Evolutionary conservation across 2,113 vertebrate species (phyloP), one percentile per base, ranked within the genome.

Genomic region (Peromyscus leucopus): DNA sequence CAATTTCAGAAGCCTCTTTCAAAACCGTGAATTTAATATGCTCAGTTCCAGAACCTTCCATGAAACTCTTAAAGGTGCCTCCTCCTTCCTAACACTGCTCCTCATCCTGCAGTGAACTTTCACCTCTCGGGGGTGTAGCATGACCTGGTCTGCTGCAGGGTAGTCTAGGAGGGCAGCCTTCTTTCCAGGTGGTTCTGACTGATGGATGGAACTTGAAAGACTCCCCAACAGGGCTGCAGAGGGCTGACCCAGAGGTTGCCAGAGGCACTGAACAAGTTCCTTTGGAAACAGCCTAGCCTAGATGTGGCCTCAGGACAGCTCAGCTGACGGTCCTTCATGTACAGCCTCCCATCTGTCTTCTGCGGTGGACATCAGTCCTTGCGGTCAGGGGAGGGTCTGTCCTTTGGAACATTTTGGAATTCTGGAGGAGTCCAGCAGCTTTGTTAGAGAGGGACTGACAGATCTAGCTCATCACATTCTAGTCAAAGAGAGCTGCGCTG

Each of bases 1-100:
- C 80, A 24, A 55, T 67, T 74, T 82, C 57, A 96, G 95, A 76
- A 80, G n/a, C 48, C 59, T 76, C 48, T 80, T 88, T 91, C 71
- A 80, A 63, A 94, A 42, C 26, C 2, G 8, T n/a, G 76, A 26
- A n/a, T 19, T 80, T 72, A 71, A 21, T 7, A 15, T 0, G 7
- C 39, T 67, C 28, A 0, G 15, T 21, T 57, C 83, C 90, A 8
- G 55, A 48, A 2, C 59, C 74, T 63, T 63, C 67, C 89, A 36
- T 0, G n/a, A 71, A 85, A 57, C 59, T 19, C 36, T 55, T 15
- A 46, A 39, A 61, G 33, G 39, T 2, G 21, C 19, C 46, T 63
- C 19, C 46, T 63, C 90, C 11, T 19, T 69, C 42, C 0, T 5
- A 12, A 17, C 21, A 11, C 46, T 39, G 1, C 0, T 4, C 69